These are phyloP conservation scores for Drosophila kambysellisi DNA, from an alignment of 2,888 invertebrate species.

Conservation along the genomic window DNA sequence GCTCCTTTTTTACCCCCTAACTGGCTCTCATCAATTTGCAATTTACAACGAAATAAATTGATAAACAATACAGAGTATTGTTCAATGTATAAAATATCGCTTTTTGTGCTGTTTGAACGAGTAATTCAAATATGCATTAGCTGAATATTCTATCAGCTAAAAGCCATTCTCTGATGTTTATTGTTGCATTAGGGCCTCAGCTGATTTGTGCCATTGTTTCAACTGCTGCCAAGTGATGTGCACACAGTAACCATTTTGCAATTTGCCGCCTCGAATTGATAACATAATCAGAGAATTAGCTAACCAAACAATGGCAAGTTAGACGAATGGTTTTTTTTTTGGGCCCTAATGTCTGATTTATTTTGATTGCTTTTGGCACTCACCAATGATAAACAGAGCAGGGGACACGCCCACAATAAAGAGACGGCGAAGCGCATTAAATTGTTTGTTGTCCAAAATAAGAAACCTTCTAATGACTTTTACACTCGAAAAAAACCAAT, in stretches of 20 bases:
- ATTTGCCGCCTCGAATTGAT: slow-evolving; percentile 4
- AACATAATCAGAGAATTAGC: background rate
- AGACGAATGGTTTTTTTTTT: slow-evolving; percentile 2
- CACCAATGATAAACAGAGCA: slow-evolving; percentile 52
- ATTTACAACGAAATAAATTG: background rate
- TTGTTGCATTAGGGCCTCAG: background rate
- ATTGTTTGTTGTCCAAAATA: slow-evolving; percentile 21
- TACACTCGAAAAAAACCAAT: background rate
- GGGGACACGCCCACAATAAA: slow-evolving; percentile 31
- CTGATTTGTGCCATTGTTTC: slow-evolving; percentile 1
- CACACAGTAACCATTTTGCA: background rate
- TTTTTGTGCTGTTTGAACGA: background rate
- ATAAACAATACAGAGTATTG: background rate
- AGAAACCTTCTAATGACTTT: slow-evolving; percentile 15
- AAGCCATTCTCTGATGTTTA: background rate
- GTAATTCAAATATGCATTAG: slow-evolving; percentile 1
- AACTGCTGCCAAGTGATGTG: slow-evolving; percentile 1
- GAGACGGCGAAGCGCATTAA: slow-evolving; percentile 9
- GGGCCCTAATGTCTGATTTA: slow-evolving; percentile 44
- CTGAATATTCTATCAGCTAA: background rate
- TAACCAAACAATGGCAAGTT: background rate
- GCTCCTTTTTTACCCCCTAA: background rate
- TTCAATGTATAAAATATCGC: background rate
- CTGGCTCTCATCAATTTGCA: background rate
- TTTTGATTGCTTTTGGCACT: slow-evolving; percentile 55